Percentiles rank a stretch among this genome's conserved stretches.
Conservation (phyloP, 2,888 invertebrate genomes). For the Oscheius sp. region DNA sequence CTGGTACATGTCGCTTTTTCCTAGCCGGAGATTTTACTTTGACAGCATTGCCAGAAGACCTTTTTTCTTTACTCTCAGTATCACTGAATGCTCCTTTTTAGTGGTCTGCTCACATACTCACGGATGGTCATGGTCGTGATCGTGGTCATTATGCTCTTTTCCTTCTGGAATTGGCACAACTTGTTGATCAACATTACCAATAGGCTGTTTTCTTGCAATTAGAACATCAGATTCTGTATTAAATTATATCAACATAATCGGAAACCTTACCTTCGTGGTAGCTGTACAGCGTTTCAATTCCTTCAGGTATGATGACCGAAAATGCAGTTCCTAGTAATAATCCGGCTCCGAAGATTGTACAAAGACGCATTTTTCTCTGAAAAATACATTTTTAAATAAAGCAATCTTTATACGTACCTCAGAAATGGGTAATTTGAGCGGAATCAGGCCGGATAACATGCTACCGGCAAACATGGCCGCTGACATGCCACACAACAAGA, state of each 20-base stretch:
- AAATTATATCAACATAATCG: background rate
- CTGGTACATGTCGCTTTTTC: conserved; percentile 11
- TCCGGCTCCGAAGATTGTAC: conserved; percentile 95
- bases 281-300: conserved; percentile 81
- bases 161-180: background rate
- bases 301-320: conserved; percentile 97
- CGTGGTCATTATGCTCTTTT: background rate
- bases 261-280: conserved; percentile 37
- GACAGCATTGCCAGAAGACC: conserved; percentile 1
- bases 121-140: background rate
- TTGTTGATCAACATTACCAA: conserved; percentile 8
- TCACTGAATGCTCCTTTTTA: background rate
- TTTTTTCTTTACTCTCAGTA: background rate
- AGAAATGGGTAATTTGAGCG: conserved; percentile 90
- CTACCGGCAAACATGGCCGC: conserved; percentile 91
- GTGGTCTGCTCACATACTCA: background rate
- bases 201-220: background rate
- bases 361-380: conserved; percentile 90
- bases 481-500: conserved; percentile 47
- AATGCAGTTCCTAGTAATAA: conserved; percentile 95
- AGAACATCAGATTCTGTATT: background rate
- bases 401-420: conserved; percentile 81
- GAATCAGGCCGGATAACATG: conserved; percentile 93
- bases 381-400: conserved; percentile 63
- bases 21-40: background rate